Conservation (phyloP, 1,140 invertebrate species). For the Trichonephila clavipes region DNA sequence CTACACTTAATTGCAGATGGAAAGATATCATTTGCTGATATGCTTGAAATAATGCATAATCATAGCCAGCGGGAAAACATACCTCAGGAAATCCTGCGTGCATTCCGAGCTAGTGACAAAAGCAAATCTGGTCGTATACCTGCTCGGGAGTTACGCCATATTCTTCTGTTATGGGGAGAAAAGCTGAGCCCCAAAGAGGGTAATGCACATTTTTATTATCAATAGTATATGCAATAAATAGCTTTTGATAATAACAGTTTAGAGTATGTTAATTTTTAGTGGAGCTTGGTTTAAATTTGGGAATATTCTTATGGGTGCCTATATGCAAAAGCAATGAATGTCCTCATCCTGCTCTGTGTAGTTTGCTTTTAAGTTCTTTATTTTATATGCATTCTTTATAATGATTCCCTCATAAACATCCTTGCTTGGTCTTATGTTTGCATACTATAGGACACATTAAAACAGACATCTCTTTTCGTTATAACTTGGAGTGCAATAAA, state of each 20-base stretch:
- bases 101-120: constrained; percentile 92
- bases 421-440: too few relatives aligned
- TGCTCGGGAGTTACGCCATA: constrained; percentile 91
- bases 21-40: constrained; percentile 97
- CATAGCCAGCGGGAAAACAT: constrained; percentile 93
- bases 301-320: not conserved
- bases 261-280: not conserved
- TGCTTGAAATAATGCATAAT: constrained; percentile 96
- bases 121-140: constrained; percentile 88
- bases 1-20: constrained; percentile 84
- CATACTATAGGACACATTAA: too few relatives aligned
- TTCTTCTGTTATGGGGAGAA: constrained; percentile 95
- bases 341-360: not conserved
- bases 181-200: constrained; percentile 93
- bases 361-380: not conserved
- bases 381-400: too few relatives aligned
- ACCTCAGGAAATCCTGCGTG: constrained; percentile 93
- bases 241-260: not conserved
- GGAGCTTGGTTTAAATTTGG: not conserved
- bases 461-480: too few relatives aligned
- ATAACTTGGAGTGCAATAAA: too few relatives aligned
- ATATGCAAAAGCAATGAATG: not conserved
- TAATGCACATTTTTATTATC: constrained; percentile 79
- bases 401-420: too few relatives aligned
- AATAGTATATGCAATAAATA: constrained; percentile 12